phyloP scores from a whole-genome alignment of 2,113 vertebrate genomes.

The Gobiocypris rarus region DNA sequence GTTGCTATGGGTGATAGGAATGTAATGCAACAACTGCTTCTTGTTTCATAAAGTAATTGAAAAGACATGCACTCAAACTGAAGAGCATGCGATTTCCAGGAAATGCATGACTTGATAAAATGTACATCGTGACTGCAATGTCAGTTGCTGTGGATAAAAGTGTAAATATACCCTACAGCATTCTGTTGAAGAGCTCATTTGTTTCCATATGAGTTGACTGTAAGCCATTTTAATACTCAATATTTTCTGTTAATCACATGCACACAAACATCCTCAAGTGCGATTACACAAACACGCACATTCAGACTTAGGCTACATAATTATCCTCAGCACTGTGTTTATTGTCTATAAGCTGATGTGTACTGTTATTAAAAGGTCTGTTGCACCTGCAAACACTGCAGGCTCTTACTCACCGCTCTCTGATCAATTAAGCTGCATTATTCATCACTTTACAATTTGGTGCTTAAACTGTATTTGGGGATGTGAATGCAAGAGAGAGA shows the following conservation, averaged over 20 bases:
- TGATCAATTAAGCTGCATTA: conserved; percentile 28
- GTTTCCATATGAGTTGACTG: conserved; percentile 1
- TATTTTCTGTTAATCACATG: conserved; percentile 19
- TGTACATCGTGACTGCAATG: neutral
- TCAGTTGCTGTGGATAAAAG: neutral
- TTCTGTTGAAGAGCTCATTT: neutral
- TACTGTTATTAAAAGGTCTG: conserved; percentile 38
- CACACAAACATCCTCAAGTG: conserved; percentile 31
- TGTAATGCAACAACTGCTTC: neutral
- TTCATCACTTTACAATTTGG: conserved; percentile 27
- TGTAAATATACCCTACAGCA: no score
- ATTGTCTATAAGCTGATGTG: conserved; percentile 18
- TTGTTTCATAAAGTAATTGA: neutral
- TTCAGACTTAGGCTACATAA: conserved; percentile 21
- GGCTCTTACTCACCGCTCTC: conserved; percentile 11
- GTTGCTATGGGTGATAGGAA: neutral
- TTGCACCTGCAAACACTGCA: conserved; percentile 39
- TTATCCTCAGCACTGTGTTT: conserved; percentile 37
- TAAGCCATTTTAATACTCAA: conserved; percentile 20
- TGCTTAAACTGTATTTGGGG: neutral
- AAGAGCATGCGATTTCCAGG: neutral
- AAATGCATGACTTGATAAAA: neutral
- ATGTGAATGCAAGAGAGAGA: neutral
- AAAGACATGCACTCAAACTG: neutral
- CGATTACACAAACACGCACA: conserved; percentile 7